Percentiles rank a stretch among this genome's conserved stretches.
These are phyloP conservation scores for Aporrectodea caliginosa DNA, from an alignment of 1,140 invertebrate genomes.

Conservation along the genomic window DNA sequence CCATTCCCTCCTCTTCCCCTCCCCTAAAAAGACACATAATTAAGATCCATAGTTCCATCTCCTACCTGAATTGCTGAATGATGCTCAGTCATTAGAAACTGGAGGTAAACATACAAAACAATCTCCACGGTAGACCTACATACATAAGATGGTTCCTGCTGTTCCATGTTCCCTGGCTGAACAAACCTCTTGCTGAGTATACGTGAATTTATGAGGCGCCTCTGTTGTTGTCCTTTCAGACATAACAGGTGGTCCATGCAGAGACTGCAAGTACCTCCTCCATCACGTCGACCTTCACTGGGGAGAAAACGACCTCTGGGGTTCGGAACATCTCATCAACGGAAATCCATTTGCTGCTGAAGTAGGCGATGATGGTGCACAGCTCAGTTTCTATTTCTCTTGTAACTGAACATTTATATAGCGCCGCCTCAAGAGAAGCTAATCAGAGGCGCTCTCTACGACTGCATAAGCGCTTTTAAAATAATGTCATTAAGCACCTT, in stretches of 20 bases:
- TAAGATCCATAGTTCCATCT: too few species aligned
- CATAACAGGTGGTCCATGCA: conserved; percentile 21
- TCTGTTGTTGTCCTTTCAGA: conserved; percentile 15
- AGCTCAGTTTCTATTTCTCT: too few species aligned
- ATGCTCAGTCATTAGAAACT: neutral
- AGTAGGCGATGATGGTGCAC: conserved; percentile 61
- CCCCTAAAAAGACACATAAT: too few species aligned
- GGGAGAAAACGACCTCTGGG: conserved; percentile 47
- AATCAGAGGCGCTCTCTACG: too few species aligned
- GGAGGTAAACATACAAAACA: neutral
- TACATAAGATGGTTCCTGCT: neutral
- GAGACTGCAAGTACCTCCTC: conserved; percentile 41
- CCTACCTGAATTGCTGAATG: neutral
- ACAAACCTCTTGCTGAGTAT: too few species aligned
- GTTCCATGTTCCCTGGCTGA: too few species aligned
- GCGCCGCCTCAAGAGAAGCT: too few species aligned
- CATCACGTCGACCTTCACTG: conserved; percentile 58
- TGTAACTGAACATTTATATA: too few species aligned
- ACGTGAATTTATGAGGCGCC: too few species aligned
- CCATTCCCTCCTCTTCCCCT: too few species aligned
- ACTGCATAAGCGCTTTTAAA: too few species aligned
- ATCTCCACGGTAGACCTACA: neutral
- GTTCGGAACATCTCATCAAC: conserved; percentile 65
- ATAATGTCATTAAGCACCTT: too few species aligned
- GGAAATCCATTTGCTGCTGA: conserved; percentile 82